Conservation (phyloP, 2,113 vertebrate genomes). For the Myrmecophaga tridactyla region DNA sequence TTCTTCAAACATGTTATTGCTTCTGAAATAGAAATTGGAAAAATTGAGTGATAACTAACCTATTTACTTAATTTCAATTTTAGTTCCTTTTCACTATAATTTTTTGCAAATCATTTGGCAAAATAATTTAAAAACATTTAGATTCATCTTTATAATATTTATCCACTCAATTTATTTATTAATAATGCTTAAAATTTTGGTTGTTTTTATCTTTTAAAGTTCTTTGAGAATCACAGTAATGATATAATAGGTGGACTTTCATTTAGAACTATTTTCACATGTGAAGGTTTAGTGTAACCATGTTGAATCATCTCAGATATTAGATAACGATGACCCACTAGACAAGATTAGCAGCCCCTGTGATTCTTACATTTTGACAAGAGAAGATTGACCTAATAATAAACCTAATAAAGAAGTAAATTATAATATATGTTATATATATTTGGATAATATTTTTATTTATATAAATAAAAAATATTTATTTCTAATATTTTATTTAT, state of each 20-base stretch:
- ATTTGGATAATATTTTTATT: too few species aligned
- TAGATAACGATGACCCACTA: background rate
- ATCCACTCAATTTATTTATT: slow-evolving; percentile 24
- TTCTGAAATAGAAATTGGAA: slow-evolving; percentile 3
- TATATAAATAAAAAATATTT: too few species aligned
- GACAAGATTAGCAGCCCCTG: background rate
- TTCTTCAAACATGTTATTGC: slow-evolving; percentile 46
- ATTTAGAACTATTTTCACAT: slow-evolving; percentile 38
- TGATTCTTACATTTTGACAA: too few species aligned
- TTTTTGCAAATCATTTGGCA: slow-evolving; percentile 48
- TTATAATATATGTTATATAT: too few species aligned
- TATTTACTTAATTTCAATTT: slow-evolving; percentile 3
- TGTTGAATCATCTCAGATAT: slow-evolving; percentile 62
- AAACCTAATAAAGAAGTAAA: too few species aligned
- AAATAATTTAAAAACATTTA: slow-evolving; percentile 30
- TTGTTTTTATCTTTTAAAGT: slow-evolving; percentile 59
- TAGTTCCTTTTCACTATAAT: slow-evolving; percentile 5
- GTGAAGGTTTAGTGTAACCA: background rate
- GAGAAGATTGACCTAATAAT: too few species aligned
- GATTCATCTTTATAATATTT: too few species aligned
- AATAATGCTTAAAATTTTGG: slow-evolving; percentile 63
- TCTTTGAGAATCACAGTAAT: slow-evolving; percentile 67
- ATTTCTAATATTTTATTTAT: too few species aligned
- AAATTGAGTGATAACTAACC: background rate
- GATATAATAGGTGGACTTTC: slow-evolving; percentile 53